These are phyloP conservation scores for Tonatia bakeri DNA, from an alignment of 2,113 vertebrate genomes.

Conservation along the genomic window DNA sequence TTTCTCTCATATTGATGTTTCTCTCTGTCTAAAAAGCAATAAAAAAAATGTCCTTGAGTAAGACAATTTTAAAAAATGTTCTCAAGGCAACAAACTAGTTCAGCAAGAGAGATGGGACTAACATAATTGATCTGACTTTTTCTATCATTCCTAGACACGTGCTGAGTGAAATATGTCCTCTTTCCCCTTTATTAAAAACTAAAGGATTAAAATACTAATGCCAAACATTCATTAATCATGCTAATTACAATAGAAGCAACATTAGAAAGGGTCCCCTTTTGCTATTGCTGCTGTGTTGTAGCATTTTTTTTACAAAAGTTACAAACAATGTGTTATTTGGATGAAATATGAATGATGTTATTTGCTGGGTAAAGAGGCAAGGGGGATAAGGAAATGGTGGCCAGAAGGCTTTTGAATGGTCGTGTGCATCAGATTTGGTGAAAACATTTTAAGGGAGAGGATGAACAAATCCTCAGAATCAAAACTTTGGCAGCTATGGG, in stretches of 20 bases:
- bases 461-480: not conserved
- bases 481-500: not conserved
- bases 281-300: not conserved
- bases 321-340: not conserved
- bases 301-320: not conserved
- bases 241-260: not conserved
- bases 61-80: not conserved
- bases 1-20: too few species aligned
- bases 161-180: not conserved
- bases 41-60: too few species aligned
- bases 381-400: not conserved
- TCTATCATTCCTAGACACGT: not conserved
- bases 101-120: not conserved
- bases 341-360: not conserved
- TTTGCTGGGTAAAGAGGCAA: not conserved
- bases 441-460: not conserved
- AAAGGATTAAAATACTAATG: not conserved
- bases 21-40: too few species aligned
- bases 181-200: not conserved
- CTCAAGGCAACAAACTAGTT: slow-evolving; percentile 11
- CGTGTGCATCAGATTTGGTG: not conserved
- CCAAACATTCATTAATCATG: not conserved
- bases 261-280: not conserved
- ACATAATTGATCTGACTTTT: not conserved
- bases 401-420: not conserved